phyloP scores from a whole-genome alignment of 2,113 vertebrate genomes.

The Astur gentilis region DNA sequence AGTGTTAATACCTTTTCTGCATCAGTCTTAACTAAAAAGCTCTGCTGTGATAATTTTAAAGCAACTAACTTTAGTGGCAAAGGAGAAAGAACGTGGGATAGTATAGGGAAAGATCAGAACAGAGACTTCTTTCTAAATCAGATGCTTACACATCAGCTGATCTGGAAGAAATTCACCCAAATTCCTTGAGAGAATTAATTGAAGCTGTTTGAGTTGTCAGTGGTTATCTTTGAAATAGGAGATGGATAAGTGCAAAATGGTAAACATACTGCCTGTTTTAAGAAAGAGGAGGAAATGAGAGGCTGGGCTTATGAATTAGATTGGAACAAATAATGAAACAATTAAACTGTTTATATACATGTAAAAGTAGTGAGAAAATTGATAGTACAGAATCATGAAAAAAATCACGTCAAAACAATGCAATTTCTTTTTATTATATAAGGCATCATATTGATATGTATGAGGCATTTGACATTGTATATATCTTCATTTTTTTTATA shows the following conservation, averaged over 20 bases:
- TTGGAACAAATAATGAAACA: neutral
- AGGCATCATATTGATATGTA: neutral
- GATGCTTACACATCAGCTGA: neutral
- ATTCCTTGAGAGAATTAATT: neutral
- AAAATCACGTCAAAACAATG: accelerated
- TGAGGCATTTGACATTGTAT: neutral
- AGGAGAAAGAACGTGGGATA: neutral
- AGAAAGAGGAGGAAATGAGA: neutral
- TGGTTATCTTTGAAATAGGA: neutral
- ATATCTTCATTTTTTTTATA: neutral
- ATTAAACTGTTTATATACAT: neutral
- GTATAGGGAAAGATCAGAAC: neutral
- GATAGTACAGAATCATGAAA: neutral
- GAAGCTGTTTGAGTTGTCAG: neutral
- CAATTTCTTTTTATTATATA: neutral
- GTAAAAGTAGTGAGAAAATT: neutral
- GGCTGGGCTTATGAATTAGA: neutral
- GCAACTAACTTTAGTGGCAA: neutral
- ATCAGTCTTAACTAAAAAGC: neutral
- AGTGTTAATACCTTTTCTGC: neutral
- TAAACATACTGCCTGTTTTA: neutral
- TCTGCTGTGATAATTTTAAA: neutral
- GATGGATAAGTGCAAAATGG: neutral
- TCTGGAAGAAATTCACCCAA: neutral
- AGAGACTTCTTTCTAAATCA: neutral